These are phyloP conservation scores for Siphamia tubifer DNA, from an alignment of 2,113 vertebrate species.

Conservation along the genomic window DNA sequence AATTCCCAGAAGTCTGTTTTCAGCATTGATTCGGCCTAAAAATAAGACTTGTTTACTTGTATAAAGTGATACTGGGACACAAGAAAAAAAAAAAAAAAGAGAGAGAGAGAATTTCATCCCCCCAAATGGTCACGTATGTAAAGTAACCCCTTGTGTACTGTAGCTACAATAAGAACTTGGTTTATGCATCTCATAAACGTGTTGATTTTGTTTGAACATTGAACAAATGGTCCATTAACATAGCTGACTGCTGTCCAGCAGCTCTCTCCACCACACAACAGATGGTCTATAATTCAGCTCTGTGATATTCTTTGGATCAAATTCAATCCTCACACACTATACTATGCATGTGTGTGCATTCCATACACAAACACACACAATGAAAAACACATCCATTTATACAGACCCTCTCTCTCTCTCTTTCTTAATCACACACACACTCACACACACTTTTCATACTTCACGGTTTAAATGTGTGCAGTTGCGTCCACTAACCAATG, in stretches of 20 bases:
- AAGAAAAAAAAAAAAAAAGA: too few species aligned
- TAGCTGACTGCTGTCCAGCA: conserved; percentile 61
- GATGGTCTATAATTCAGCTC: conserved; percentile 59
- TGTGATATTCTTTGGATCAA: conserved; percentile 56
- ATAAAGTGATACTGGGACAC: conserved; percentile 8
- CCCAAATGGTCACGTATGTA: conserved; percentile 37
- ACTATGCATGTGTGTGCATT: conserved; percentile 14
- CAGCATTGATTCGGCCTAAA: not conserved
- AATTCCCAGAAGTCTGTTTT: conserved; percentile 8
- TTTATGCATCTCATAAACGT: conserved; percentile 34
- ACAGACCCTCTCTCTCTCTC: not conserved
- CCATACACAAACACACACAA: not conserved
- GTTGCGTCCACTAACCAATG: conserved; percentile 48
- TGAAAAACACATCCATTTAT: conserved; percentile 25
- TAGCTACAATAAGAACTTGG: conserved; percentile 14
- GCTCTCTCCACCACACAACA: conserved; percentile 54
- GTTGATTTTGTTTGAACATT: conserved; percentile 45
- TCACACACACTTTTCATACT: conserved; percentile 9
- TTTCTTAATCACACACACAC: not conserved
- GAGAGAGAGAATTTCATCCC: not conserved
- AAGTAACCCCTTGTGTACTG: conserved; percentile 35
- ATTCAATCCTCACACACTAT: conserved; percentile 37
- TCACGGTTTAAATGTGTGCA: conserved; percentile 36
- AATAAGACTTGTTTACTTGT: conserved; percentile 7
- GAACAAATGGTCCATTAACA: conserved; percentile 64